Evolutionary conservation across 2,113 vertebrate genomes (phyloP), one percentile per base, ranked within the genome.

Genomic region (Tachysurus fulvidraco): DNA sequence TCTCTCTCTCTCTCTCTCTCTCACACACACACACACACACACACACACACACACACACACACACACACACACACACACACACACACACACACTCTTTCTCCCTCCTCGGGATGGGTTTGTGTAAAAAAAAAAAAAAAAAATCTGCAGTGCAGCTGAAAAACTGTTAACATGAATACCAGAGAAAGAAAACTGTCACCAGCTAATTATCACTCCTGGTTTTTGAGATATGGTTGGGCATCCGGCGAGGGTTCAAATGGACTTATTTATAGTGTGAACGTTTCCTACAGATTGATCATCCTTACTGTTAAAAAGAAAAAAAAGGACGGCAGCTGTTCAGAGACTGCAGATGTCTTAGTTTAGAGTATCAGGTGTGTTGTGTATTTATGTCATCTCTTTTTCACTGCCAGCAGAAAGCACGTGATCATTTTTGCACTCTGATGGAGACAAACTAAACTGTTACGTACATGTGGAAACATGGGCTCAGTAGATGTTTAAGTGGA

Each of bases 121-220:
- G 54, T 57, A 9, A 21, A 4, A 23, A 23, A 46, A 54, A 54
- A 78, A 54, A 19, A 19, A 69, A 76, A 36, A 50, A 50, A 50
- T 79, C 52, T 79, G 77, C 77, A 79, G 54, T 79, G 54, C 54
- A 57, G 55, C 78, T 60, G 7, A 81, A 81, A 60, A 81, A 81
- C 41, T 6, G 19, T 12, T 60, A 55, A 36, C 21, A 54, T 59
- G 21, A 36, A 57, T 36, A 78, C 76, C 76, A 55, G 52, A 30
- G 8, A 41, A 60, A 80, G 28, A 59, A 81, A 81, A 25, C 30
- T 36, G 25, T 60, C 57, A 60, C 21, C 19, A 60, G 30, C 57
- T 60, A 60, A 81, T 60, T 23, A 41, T 81, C 30, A 60, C 74
- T 54, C 28, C 36, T 30, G 4, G 78, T 25, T 60, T 81, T 60